Percentiles rank a stretch among this genome's conserved stretches.
Evolutionary conservation across 1,140 invertebrate genomes (phyloP).

Genomic region (Epicauta chinensis): DNA sequence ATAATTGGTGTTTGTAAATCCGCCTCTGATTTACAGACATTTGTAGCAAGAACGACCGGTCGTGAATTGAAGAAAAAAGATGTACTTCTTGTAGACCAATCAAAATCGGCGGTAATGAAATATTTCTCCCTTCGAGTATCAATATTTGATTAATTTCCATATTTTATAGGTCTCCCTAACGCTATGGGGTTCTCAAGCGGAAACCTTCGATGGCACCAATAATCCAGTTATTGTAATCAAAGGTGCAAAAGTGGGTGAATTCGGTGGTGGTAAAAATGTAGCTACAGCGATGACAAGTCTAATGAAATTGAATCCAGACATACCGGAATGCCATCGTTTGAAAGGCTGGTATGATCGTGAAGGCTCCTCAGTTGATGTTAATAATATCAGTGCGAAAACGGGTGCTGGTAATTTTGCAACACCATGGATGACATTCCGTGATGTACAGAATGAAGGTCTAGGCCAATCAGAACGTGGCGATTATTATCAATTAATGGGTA

Average conservation of each 20-base stretch:
- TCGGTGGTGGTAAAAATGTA: conserved; percentile 65
- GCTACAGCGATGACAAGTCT: conserved; percentile 52
- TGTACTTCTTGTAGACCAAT: conserved; percentile 79
- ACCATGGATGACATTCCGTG: conserved; percentile 64
- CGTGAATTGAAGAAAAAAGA: conserved; percentile 88
- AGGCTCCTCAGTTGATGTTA: conserved; percentile 54
- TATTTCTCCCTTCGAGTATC: not conserved
- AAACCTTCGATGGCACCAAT: conserved; percentile 69
- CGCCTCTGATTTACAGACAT: conserved; percentile 60
- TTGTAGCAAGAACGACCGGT: conserved; percentile 67
- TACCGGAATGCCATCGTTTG: conserved; percentile 77
- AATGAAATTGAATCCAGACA: conserved; percentile 80
- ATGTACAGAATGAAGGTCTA: conserved; percentile 59
- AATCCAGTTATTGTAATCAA: conserved; percentile 82
- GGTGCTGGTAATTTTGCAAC: conserved; percentile 44
- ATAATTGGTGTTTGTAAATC: conserved; percentile 84
- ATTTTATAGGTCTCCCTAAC: conserved; percentile 62
- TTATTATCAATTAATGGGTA: conserved; percentile 67
- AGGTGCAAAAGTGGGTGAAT: conserved; percentile 68
- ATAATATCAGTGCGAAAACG: conserved; percentile 56
- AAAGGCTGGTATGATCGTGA: conserved; percentile 86
- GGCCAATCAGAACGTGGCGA: conserved; percentile 66
- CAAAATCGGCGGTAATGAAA: conserved; percentile 64
- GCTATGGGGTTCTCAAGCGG: conserved; percentile 76
- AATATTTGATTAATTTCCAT: not conserved